phyloP scores from a whole-genome alignment of 92 coral and sea anemone species.

The Porites lobata region DNA sequence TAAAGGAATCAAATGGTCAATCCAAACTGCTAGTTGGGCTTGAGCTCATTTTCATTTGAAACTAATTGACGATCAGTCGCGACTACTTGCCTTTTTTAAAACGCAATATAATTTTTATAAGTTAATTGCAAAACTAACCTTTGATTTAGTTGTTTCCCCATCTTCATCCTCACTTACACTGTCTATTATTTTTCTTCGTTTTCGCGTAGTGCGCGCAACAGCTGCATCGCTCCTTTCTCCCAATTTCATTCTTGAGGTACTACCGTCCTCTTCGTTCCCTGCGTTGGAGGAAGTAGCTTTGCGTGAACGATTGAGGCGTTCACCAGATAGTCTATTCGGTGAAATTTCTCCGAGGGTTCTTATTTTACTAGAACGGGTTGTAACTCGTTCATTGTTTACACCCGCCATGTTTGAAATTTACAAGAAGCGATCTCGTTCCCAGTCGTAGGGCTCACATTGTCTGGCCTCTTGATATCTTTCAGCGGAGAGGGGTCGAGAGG shows the following conservation, averaged over 20 bases:
- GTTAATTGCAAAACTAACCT: background rate
- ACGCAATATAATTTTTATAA: background rate
- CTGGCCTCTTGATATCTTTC: no score
- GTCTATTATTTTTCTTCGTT: background rate
- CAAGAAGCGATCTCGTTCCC: no score
- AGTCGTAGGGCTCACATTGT: no score
- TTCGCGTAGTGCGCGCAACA: background rate
- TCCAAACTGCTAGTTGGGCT: no score
- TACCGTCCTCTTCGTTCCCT: background rate
- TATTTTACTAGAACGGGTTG: slow-evolving; percentile 10
- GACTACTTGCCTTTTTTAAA: background rate
- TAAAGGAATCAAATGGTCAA: no score
- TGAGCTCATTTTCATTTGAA: no score
- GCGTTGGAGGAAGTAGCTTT: background rate
- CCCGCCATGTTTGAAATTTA: slow-evolving; percentile 9
- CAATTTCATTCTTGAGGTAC: background rate
- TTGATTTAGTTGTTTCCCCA: background rate
- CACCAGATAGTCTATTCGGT: background rate
- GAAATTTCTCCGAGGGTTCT: background rate
- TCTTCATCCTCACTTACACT: background rate
- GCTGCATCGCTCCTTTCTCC: background rate
- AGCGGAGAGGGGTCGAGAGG: background rate
- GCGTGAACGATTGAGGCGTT: background rate
- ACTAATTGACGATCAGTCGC: background rate
- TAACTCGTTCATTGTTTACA: background rate